phyloP scores from a whole-genome alignment of 2,113 vertebrate species.

The Tetrax tetrax region DNA sequence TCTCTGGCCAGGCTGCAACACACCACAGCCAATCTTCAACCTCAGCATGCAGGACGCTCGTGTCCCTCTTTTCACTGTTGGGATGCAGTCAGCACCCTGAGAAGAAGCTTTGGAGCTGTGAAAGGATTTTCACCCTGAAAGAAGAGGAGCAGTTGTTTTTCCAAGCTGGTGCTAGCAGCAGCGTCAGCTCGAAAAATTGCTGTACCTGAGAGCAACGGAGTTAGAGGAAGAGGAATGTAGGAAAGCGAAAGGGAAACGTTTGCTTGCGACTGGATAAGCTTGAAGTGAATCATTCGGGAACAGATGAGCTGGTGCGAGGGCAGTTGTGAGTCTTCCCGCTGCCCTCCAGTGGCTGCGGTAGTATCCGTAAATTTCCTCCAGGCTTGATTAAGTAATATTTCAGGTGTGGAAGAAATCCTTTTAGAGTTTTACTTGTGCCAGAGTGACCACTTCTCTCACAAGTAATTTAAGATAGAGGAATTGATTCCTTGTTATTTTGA shows the following conservation, averaged over 20 bases:
- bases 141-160: not conserved
- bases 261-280: not conserved
- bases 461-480: not conserved
- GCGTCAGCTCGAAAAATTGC: not conserved
- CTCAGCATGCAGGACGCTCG: fast-evolving
- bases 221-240: not conserved
- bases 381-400: not conserved
- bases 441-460: not conserved
- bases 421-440: not conserved
- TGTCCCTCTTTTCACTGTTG: not conserved
- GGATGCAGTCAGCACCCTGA: not conserved
- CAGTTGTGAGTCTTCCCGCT: not conserved
- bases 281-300: not conserved
- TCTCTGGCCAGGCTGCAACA: not conserved
- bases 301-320: not conserved
- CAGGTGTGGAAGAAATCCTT: not conserved
- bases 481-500: not conserved
- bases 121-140: not conserved
- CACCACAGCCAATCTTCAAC: not conserved
- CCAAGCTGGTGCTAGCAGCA: not conserved
- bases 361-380: not conserved
- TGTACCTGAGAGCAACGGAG: not conserved
- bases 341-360: not conserved
- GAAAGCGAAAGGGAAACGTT: not conserved
- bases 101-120: not conserved